phyloP scores from a whole-genome alignment of 2,113 vertebrate genomes.

The Anhinga anhinga region DNA sequence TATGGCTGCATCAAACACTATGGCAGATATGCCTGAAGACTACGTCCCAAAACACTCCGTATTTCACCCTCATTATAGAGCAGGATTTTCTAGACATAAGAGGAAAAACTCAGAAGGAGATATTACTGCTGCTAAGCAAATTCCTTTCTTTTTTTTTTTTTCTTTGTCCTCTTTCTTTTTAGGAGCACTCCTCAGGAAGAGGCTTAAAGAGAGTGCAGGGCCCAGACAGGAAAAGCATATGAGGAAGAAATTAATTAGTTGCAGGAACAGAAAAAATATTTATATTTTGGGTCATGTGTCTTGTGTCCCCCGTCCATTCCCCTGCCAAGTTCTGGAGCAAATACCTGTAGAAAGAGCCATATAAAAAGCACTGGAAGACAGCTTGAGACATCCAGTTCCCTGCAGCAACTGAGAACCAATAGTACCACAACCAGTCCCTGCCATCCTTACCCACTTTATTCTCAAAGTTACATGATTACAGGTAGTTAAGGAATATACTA shows the following conservation, averaged over 20 bases:
- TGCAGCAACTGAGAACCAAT: background rate
- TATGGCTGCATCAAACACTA: background rate
- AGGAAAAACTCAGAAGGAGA: background rate
- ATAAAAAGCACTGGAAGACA: background rate
- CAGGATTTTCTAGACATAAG: background rate
- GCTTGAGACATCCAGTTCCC: background rate
- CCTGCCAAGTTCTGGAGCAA: background rate
- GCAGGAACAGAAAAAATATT: background rate
- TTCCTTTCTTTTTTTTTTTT: background rate
- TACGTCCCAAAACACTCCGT: background rate
- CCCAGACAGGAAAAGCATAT: accelerated
- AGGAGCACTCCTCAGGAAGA: background rate
- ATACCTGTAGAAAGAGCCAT: background rate
- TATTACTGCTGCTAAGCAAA: background rate
- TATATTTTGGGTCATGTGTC: background rate
- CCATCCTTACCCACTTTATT: background rate
- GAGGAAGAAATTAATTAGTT: background rate
- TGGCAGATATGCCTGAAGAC: background rate
- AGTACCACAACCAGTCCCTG: background rate
- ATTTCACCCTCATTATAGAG: background rate
- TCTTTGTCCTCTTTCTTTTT: background rate
- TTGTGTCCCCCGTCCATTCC: no score
- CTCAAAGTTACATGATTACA: background rate
- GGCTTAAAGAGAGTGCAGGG: background rate
- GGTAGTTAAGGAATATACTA: background rate